phyloP scores from a whole-genome alignment of 1,140 invertebrate species.

The Halictus rubicundus region DNA sequence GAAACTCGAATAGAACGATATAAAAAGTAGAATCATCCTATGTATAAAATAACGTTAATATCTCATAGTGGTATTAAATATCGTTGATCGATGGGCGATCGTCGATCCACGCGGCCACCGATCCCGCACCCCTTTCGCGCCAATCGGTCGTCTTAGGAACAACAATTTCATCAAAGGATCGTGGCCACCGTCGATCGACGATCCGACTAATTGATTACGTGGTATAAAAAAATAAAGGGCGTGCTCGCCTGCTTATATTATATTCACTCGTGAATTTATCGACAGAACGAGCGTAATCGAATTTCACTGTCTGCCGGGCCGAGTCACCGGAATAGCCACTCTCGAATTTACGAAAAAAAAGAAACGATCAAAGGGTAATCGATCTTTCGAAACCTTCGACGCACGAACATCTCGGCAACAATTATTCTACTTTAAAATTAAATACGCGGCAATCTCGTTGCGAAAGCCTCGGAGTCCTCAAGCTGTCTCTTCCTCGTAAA shows the following conservation, averaged over 20 bases:
- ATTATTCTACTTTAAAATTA: not conserved
- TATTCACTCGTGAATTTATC: constrained; percentile 26
- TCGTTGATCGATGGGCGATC: constrained; percentile 30
- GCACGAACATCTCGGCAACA: no score
- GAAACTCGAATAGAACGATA: not conserved
- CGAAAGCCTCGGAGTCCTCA: not conserved
- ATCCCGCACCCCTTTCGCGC: not conserved
- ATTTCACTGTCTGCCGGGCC: not conserved
- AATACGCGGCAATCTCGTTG: not conserved
- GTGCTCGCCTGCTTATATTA: constrained; percentile 18
- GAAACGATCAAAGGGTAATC: not conserved
- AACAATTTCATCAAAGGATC: constrained; percentile 55
- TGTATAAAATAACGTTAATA: constrained; percentile 55
- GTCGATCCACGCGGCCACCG: constrained; percentile 31
- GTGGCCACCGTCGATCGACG: constrained; percentile 27
- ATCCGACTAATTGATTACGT: constrained; percentile 21
- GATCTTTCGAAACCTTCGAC: not conserved
- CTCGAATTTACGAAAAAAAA: not conserved
- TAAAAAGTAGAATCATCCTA: constrained; percentile 15
- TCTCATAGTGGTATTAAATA: constrained; percentile 64
- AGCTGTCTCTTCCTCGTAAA: not conserved
- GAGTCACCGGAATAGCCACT: not conserved
- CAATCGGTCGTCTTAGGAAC: constrained; percentile 61
- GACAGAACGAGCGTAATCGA: not conserved
- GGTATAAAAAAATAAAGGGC: constrained; percentile 42